These are phyloP conservation scores for Tachina lurida DNA, from an alignment of 2,888 invertebrate species.

Conservation along the genomic window DNA sequence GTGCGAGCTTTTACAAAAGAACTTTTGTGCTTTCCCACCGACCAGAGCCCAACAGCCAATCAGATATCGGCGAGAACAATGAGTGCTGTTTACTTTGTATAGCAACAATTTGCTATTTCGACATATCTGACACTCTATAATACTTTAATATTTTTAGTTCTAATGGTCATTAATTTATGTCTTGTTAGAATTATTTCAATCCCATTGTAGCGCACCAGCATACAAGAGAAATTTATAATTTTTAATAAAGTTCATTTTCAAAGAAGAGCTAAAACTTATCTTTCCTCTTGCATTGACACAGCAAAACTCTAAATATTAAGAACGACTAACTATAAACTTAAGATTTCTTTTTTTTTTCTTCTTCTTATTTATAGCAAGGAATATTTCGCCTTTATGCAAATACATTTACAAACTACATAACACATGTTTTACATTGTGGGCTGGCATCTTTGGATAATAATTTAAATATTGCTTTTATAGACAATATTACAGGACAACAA, in stretches of 20 bases:
- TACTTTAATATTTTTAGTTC: no score
- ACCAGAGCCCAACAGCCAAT: no score
- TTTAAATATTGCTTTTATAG: slow-evolving; percentile 51
- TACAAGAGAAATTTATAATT: slow-evolving; percentile 26
- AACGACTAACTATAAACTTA: slow-evolving; percentile 41
- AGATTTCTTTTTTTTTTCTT: slow-evolving; percentile 30
- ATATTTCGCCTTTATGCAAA: not conserved
- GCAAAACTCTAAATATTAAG: slow-evolving; percentile 16
- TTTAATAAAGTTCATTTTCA: slow-evolving; percentile 57
- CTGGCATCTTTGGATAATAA: slow-evolving; percentile 51
- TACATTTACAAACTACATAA: not conserved
- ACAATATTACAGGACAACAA: slow-evolving; percentile 15
- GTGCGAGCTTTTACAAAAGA: no score
- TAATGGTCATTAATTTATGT: no score
- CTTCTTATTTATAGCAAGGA: slow-evolving; percentile 4
- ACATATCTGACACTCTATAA: no score
- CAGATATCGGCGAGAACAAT: no score
- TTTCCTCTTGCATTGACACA: slow-evolving; percentile 15
- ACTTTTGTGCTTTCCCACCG: no score
- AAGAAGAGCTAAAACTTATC: slow-evolving; percentile 38
- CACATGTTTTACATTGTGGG: slow-evolving; percentile 13
- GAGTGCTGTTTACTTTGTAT: no score
- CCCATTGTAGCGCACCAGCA: slow-evolving; percentile 40
- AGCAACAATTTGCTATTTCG: no score
- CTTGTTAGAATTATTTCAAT: not conserved